These are phyloP conservation scores for Thunnus maccoyii DNA, from an alignment of 2,113 vertebrate genomes.

Conservation along the genomic window DNA sequence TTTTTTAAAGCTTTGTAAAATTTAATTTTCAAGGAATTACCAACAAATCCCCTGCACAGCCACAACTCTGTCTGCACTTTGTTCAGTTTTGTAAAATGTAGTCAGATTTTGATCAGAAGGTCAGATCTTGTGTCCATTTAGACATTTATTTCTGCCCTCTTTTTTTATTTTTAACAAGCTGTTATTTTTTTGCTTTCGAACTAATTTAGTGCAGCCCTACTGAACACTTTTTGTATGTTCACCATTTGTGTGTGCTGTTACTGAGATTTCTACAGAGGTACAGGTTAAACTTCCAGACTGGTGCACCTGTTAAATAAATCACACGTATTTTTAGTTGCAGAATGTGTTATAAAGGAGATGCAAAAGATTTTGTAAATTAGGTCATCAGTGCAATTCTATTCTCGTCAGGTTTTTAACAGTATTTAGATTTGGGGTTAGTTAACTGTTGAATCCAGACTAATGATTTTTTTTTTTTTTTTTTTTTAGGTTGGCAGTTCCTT, in stretches of 20 bases:
- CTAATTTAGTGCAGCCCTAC: background rate
- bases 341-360: background rate
- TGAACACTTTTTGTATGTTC: background rate
- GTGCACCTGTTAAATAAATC: slow-evolving; percentile 2
- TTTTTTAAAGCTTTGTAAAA: background rate
- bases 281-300: background rate
- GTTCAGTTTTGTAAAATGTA: background rate
- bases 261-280: too few relatives aligned
- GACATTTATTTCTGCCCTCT: too few relatives aligned
- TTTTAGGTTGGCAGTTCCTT: slow-evolving; percentile 4
- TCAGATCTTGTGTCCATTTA: too few relatives aligned
- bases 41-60: background rate
- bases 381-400: background rate
- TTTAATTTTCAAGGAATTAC: background rate
- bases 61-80: background rate
- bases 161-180: too few relatives aligned
- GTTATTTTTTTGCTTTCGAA: background rate
- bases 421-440: slow-evolving; percentile 15
- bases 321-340: background rate
- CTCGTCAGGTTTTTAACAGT: background rate
- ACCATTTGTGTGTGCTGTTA: too few relatives aligned
- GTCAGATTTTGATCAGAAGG: background rate
- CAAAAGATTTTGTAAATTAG: background rate
- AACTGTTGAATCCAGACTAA: slow-evolving; percentile 28
- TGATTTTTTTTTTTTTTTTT: background rate